Evolutionary conservation across 2,888 invertebrate species (phyloP).

Genomic region (Ochropleura plecta): DNA sequence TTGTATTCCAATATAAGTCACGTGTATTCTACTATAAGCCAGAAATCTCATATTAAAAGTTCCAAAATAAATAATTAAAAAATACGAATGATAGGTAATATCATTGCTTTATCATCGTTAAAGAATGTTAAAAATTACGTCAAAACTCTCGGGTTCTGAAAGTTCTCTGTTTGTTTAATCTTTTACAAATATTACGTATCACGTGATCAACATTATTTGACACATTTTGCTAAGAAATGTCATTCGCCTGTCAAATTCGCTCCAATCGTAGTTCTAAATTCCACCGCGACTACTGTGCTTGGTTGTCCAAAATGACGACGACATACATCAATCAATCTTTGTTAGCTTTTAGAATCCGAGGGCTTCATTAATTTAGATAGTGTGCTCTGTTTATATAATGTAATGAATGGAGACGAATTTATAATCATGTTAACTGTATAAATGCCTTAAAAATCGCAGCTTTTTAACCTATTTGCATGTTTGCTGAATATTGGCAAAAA

Average conservation of each 20-base stretch:
- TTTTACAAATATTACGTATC: neutral
- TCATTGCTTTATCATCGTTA: conserved; percentile 50
- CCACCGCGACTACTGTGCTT: neutral
- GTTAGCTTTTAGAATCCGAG: conserved; percentile 8
- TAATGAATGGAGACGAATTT: conserved; percentile 22
- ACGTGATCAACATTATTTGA: neutral
- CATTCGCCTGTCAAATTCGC: neutral
- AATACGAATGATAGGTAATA: conserved; percentile 43
- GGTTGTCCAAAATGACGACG: neutral
- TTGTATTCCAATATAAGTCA: conserved; percentile 34
- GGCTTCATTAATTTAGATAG: conserved; percentile 43
- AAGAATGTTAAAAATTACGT: conserved; percentile 44
- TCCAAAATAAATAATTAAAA: conserved; percentile 48
- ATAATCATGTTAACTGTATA: conserved; percentile 46
- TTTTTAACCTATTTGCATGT: neutral
- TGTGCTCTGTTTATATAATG: conserved; percentile 43
- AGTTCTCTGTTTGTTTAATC: neutral
- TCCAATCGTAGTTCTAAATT: neutral
- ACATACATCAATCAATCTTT: conserved; percentile 1
- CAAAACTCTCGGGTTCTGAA: conserved; percentile 25
- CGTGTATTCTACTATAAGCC: conserved; percentile 6
- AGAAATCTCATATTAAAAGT: conserved; percentile 37
- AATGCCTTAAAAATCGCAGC: neutral
- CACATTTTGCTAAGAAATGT: neutral
- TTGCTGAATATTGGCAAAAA: neutral